Conservation (phyloP, 2,888 invertebrate genomes). For the Oxytorus armatus region DNA sequence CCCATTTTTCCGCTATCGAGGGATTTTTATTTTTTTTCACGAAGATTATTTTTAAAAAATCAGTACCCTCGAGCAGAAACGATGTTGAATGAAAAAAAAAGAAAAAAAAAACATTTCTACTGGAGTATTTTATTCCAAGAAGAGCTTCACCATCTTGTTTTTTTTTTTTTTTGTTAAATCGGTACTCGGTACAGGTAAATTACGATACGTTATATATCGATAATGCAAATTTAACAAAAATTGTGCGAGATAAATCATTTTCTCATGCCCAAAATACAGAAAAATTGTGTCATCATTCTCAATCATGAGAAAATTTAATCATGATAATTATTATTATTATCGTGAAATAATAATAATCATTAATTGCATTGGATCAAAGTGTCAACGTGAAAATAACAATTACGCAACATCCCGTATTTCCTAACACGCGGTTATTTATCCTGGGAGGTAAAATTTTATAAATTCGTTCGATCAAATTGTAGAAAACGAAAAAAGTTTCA, state of each 20-base stretch:
- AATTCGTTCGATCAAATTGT: neutral
- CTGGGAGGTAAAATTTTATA: neutral
- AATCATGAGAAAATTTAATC: neutral
- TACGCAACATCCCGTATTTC: neutral
- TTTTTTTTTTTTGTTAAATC: constrained; percentile 36
- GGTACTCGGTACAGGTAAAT: constrained; percentile 55
- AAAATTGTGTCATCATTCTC: neutral
- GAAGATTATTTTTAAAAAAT: neutral
- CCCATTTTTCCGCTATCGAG: neutral
- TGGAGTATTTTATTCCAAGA: constrained; percentile 15
- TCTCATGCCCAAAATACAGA: neutral
- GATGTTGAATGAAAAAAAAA: neutral
- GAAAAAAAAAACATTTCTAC: neutral
- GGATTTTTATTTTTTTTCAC: neutral
- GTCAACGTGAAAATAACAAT: constrained; percentile 11
- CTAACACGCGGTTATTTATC: constrained; percentile 31
- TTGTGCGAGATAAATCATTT: neutral
- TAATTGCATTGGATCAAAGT: constrained; percentile 18
- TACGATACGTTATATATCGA: constrained; percentile 16
- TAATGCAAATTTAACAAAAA: constrained; percentile 10
- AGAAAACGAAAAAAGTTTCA: neutral
- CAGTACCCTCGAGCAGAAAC: neutral
- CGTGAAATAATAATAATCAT: constrained; percentile 24
- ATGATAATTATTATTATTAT: neutral
- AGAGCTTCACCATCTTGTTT: constrained; percentile 17